Evolutionary conservation across 2,888 invertebrate genomes (phyloP), one percentile per base, ranked within the genome.

Genomic region (Drosophila kanekoi): DNA sequence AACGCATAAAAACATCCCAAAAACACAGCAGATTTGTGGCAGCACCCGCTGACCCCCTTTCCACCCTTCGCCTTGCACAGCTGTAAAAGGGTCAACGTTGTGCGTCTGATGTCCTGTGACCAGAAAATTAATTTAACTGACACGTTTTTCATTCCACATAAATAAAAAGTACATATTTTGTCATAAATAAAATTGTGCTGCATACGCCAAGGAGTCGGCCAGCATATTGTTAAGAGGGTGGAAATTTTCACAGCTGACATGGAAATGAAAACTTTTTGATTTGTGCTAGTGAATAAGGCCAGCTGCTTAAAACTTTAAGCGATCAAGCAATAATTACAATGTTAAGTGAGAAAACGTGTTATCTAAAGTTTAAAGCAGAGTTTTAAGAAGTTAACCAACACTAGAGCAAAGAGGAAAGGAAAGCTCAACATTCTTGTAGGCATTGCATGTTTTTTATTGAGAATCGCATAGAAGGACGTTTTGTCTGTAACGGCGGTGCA

Each of bases 81-180:
- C 51, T 16, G 57, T 16, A 54, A 72, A 68, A 72, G 72, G 75
- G 74, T 68, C 75, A 72, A 62, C 47, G 51, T 54, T 62, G 60
- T 73, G 74, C 49, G 68, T 53, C 43, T 57, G 54, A 35, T 66
- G 60, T 73, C 57, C 44, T 68, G 41, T 64, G 81, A 77, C 87
- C 87, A 79, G 84, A 83, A 79, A 79, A 79, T 79, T 86, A 76
- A 86, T 79, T 79, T 86, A 52, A 72, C 84, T 72, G 81, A 86
- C 79, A 81, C 79, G 81, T 86, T 87, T 84, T 84, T 70, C 74
- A 80, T 79, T 51, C 37, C 57, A 57, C 44, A 63, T 57, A 63
- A 59, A 82, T 57, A 59, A 61, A 71, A 38, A 52, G 43, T 18
- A 59, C 14, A 28, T 35, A 52, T 67, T 60, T 52, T 40, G 23